Percentiles rank a stretch among this genome's conserved stretches.
phyloP scores from a whole-genome alignment of 2,113 vertebrate genomes.

The Platycercus adscitus region DNA sequence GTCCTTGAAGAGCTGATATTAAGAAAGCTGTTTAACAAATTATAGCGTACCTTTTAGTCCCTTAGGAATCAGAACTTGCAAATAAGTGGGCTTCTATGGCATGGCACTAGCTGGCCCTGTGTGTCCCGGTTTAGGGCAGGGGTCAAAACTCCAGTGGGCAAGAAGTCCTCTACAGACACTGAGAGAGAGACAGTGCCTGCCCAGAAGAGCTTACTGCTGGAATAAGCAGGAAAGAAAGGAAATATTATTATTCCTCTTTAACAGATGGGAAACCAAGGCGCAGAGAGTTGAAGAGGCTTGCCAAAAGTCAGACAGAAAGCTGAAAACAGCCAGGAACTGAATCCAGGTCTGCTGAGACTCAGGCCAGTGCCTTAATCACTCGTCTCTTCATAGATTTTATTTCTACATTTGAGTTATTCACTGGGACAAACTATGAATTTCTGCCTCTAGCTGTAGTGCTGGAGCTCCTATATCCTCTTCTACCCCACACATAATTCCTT shows the following conservation, averaged over 20 bases:
- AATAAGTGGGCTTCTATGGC: background rate
- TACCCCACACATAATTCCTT: background rate
- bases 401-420: constrained; percentile 32
- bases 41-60: background rate
- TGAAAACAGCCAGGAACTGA: constrained; percentile 17
- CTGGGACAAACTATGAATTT: background rate
- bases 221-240: constrained; percentile 34
- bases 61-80: background rate
- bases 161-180: background rate
- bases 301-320: constrained; percentile 52
- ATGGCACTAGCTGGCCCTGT: background rate
- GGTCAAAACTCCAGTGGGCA: background rate
- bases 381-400: constrained; percentile 1
- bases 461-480: background rate
- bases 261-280: constrained; percentile 44
- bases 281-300: constrained; percentile 24
- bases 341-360: constrained; percentile 46
- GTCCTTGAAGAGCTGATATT: background rate
- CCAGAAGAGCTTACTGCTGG: background rate
- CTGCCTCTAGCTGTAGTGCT: background rate
- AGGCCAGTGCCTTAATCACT: constrained; percentile 42
- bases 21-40: background rate
- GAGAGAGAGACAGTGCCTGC: background rate
- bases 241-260: constrained; percentile 57
- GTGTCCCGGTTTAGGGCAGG: background rate